Conservation (phyloP, 2,113 vertebrate species). For the Loxodonta africana region DNA sequence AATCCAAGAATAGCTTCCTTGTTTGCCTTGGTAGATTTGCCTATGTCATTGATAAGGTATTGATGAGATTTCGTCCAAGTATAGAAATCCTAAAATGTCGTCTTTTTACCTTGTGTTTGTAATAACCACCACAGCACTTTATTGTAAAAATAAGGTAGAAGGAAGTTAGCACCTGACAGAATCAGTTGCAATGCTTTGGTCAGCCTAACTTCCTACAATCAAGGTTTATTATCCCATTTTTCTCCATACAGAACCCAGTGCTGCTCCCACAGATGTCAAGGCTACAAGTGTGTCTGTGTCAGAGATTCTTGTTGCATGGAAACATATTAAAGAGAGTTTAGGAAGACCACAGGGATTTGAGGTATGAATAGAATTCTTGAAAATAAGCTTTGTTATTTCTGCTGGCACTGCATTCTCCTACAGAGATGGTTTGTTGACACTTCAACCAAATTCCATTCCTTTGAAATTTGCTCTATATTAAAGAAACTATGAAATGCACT, state of each 20-base stretch:
- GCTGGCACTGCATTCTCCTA: conserved; percentile 53
- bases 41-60: conserved; percentile 26
- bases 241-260: conserved; percentile 94
- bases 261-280: conserved; percentile 94
- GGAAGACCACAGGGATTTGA: conserved; percentile 97
- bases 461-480: background rate
- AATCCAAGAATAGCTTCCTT: background rate
- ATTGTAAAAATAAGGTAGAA: conserved; percentile 66
- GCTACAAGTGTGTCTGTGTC: conserved; percentile 94
- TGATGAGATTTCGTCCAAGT: conserved; percentile 59
- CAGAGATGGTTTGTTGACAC: conserved; percentile 65
- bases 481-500: conserved; percentile 12
- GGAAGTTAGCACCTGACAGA: conserved; percentile 69
- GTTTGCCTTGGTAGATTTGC: conserved; percentile 3
- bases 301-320: conserved; percentile 96
- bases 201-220: conserved; percentile 70
- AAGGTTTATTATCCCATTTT: conserved; percentile 83
- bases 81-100: conserved; percentile 71
- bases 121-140: conserved; percentile 61
- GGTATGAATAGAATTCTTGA: conserved; percentile 89
- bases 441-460: conserved; percentile 68
- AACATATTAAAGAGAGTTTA: conserved; percentile 92
- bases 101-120: conserved; percentile 79
- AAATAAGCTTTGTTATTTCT: conserved; percentile 79
- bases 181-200: conserved; percentile 59